A percentile compares a stretch with the other conserved stretches of the same genome.
These are phyloP conservation scores for Apamea sordens DNA, from an alignment of 2,888 invertebrate genomes.

Conservation along the genomic window DNA sequence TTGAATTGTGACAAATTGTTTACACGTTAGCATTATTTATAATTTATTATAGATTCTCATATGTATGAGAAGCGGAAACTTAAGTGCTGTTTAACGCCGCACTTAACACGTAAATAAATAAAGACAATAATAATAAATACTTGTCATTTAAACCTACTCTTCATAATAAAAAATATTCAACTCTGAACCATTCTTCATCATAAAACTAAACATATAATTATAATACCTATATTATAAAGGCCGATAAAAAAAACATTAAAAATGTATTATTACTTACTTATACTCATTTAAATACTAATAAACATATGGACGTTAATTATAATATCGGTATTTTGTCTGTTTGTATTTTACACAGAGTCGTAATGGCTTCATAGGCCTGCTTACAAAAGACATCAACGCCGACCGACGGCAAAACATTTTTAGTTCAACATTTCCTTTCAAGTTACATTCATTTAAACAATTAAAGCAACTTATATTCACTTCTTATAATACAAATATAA, in stretches of 20 bases:
- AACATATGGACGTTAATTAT: neutral
- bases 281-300: conserved; percentile 9
- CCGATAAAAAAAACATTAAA: neutral
- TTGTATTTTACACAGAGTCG: conserved; percentile 1
- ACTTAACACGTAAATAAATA: neutral
- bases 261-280: neutral
- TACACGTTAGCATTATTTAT: conserved; percentile 5
- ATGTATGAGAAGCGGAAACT: conserved; percentile 1
- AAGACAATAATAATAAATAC: neutral
- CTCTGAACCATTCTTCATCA: neutral
- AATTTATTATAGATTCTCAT: conserved; percentile 9
- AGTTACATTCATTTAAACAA: neutral
- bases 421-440: neutral
- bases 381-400: conserved; percentile 87
- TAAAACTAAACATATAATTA: neutral
- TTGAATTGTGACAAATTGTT: conserved; percentile 20
- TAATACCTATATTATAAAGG: neutral
- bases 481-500: neutral
- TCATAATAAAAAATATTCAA: neutral
- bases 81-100: neutral
- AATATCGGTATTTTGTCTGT: conserved; percentile 7
- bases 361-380: conserved; percentile 48
- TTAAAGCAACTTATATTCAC: neutral
- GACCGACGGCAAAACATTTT: conserved; percentile 70
- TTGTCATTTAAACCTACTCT: neutral